Conservation (phyloP, 2,888 invertebrate species). For the Laspeyria flexula region DNA sequence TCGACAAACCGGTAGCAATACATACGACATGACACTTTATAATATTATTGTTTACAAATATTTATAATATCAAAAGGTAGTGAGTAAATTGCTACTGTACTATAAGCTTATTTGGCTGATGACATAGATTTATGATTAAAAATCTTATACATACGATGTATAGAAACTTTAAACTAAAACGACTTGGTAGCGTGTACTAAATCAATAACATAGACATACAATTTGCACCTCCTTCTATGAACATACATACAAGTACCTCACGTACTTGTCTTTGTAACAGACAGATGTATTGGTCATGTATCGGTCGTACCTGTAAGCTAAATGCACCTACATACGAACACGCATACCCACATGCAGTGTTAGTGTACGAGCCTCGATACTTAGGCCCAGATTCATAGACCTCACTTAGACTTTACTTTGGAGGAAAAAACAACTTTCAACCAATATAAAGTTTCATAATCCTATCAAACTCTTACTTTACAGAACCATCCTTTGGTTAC, state of each 20-base stretch:
- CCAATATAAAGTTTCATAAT: too few relatives aligned
- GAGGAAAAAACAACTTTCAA: too few relatives aligned
- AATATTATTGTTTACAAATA: not conserved
- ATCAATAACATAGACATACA: slow-evolving; percentile 24
- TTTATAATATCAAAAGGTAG: not conserved
- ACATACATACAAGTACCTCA: slow-evolving; percentile 18
- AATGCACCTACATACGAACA: slow-evolving; percentile 20
- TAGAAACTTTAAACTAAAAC: not conserved
- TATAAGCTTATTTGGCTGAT: not conserved
- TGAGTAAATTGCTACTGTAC: not conserved
- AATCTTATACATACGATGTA: too few relatives aligned
- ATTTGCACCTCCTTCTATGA: slow-evolving; percentile 28
- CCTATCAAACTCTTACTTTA: too few relatives aligned
- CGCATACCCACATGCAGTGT: not conserved
- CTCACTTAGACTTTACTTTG: too few relatives aligned
- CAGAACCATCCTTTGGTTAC: too few relatives aligned
- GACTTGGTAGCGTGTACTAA: not conserved
- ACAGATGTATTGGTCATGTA: slow-evolving; percentile 43
- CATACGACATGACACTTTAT: not conserved
- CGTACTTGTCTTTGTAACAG: slow-evolving; percentile 21
- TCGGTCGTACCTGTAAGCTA: slow-evolving; percentile 32
- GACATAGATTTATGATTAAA: too few relatives aligned
- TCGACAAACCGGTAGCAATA: not conserved
- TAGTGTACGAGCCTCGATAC: slow-evolving; percentile 2
- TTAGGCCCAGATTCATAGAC: too few relatives aligned